phyloP scores from a whole-genome alignment of 2,888 invertebrate genomes.

The Galeruca laticollis region DNA sequence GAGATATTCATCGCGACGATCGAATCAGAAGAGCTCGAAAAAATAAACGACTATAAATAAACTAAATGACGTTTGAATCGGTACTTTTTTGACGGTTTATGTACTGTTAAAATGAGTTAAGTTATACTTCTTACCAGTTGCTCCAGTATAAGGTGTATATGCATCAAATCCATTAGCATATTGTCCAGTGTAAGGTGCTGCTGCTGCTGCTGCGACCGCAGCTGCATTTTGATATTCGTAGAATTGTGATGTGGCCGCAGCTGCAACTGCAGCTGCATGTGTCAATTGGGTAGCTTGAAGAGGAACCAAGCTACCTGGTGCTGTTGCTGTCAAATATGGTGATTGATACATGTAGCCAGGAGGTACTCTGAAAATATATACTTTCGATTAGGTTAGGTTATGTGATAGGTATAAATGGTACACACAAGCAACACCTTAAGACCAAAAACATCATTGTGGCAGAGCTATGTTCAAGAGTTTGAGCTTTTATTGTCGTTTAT shows the following conservation, averaged over 20 bases:
- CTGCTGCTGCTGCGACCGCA: constrained; percentile 75
- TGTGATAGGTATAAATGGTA: constrained; percentile 30
- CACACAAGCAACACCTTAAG: constrained; percentile 65
- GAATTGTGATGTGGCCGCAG: constrained; percentile 84
- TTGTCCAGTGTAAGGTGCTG: constrained; percentile 78
- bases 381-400: constrained; percentile 15
- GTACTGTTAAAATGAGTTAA: too few relatives aligned
- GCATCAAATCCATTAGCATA: constrained; percentile 82
- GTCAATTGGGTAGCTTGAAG: constrained; percentile 76
- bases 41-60: too few relatives aligned
- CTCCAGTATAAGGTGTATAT: constrained; percentile 77
- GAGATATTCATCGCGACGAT: too few relatives aligned
- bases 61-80: too few relatives aligned
- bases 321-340: constrained; percentile 76
- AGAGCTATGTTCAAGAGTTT: constrained; percentile 17
- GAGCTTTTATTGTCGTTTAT: background rate
- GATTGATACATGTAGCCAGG: constrained; percentile 84
- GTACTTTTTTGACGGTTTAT: too few relatives aligned
- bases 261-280: constrained; percentile 83
- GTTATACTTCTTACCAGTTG: constrained; percentile 65
- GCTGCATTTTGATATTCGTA: constrained; percentile 79
- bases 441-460: constrained; percentile 56
- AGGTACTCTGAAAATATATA: constrained; percentile 72
- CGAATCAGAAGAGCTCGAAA: too few relatives aligned
- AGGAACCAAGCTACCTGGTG: constrained; percentile 77